These are phyloP conservation scores for Choristoneura rosaceana DNA, from an alignment of 2,888 invertebrate species.

Conservation along the genomic window DNA sequence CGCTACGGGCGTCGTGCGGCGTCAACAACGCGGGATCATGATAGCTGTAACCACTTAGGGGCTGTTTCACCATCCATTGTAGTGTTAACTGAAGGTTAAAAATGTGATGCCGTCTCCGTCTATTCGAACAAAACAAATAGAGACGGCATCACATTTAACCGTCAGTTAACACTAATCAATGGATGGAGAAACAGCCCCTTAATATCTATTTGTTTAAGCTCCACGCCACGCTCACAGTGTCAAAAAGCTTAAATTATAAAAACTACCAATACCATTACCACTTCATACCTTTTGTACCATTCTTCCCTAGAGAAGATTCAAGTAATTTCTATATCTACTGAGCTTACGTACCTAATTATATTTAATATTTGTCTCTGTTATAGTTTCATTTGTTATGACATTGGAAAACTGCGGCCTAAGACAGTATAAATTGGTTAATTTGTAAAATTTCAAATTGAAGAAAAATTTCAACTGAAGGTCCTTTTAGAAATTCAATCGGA, in stretches of 20 bases:
- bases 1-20: neutral
- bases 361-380: neutral
- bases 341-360: neutral
- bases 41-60: neutral
- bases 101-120: too few species aligned
- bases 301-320: neutral
- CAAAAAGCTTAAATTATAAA: neutral
- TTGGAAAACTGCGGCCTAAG: constrained; percentile 20
- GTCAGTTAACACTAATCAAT: too few species aligned
- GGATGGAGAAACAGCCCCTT: too few species aligned
- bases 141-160: too few species aligned
- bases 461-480: neutral
- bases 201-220: neutral
- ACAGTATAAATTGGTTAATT: constrained; percentile 8
- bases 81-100: too few species aligned
- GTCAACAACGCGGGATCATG: neutral
- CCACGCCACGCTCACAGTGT: neutral
- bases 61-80: too few species aligned
- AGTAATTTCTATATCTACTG: neutral
- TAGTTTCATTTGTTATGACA: constrained; percentile 16
- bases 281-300: neutral
- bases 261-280: neutral
- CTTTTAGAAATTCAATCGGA: neutral
- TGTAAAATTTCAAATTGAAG: neutral
- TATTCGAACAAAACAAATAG: too few species aligned